phyloP scores from a whole-genome alignment of 2,888 invertebrate genomes.

The Actias luna region DNA sequence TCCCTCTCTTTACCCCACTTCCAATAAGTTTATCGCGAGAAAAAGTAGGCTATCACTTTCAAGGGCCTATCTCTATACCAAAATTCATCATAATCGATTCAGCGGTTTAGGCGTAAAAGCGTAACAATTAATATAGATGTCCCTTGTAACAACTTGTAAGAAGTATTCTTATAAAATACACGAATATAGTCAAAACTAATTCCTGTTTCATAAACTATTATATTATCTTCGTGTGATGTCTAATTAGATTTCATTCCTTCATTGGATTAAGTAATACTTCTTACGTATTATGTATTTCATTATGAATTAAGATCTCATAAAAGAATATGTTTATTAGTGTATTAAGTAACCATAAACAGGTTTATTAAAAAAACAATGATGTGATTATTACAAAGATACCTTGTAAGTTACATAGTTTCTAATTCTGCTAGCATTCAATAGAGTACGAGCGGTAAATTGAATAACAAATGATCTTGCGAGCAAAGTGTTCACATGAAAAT shows the following conservation, averaged over 20 bases:
- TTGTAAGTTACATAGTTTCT: conserved; percentile 55
- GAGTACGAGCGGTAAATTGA: conserved; percentile 53
- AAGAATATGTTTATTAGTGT: neutral
- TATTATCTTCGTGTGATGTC: neutral
- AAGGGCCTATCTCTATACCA: no score
- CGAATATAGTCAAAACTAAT: no score
- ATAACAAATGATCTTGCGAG: conserved; percentile 60
- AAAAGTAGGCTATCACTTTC: no score
- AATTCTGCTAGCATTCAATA: conserved; percentile 53
- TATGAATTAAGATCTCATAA: neutral
- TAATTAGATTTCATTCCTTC: neutral
- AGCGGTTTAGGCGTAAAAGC: no score
- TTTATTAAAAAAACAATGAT: conserved; percentile 7
- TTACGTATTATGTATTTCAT: neutral
- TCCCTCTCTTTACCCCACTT: no score
- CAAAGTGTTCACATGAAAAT: conserved; percentile 69
- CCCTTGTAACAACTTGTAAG: no score
- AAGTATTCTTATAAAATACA: no score
- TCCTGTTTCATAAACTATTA: no score
- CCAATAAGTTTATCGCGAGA: no score
- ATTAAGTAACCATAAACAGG: neutral
- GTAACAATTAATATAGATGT: no score
- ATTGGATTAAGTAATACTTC: neutral
- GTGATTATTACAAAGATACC: conserved; percentile 48
- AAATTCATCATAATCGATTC: no score